Conservation (phyloP, 2,888 invertebrate species). For the Melinaea menophilus region DNA sequence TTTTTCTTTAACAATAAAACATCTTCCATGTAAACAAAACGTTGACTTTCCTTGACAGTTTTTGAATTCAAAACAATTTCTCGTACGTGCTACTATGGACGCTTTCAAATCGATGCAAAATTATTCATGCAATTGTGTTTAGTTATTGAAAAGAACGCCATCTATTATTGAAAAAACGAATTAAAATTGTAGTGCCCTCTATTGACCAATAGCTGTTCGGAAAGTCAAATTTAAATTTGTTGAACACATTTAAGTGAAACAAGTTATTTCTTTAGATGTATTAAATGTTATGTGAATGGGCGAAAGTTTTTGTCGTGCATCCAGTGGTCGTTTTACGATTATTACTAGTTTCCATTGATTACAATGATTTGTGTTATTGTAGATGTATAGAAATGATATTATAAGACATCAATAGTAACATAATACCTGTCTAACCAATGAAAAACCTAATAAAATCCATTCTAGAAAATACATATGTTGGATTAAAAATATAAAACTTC, state of each 20-base stretch:
- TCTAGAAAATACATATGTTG: too few species aligned
- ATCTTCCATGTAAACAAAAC: too few species aligned
- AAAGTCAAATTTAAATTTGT: too few species aligned
- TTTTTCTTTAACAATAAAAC: too few species aligned
- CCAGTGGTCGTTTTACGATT: slow-evolving; percentile 37
- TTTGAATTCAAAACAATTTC: slow-evolving; percentile 38
- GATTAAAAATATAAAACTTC: too few species aligned
- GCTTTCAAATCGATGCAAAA: slow-evolving; percentile 42
- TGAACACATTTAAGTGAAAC: slow-evolving; percentile 18
- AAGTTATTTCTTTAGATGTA: slow-evolving; percentile 16
- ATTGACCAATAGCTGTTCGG: too few species aligned
- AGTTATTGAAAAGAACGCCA: background rate
- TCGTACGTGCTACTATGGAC: slow-evolving; percentile 45
- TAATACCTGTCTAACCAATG: too few species aligned
- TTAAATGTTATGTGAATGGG: slow-evolving; percentile 18
- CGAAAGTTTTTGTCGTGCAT: slow-evolving; percentile 34
- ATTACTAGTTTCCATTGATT: slow-evolving; percentile 33
- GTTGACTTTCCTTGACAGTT: slow-evolving; percentile 22
- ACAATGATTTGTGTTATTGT: background rate
- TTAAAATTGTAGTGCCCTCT: background rate
- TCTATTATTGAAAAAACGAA: background rate
- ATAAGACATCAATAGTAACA: too few species aligned
- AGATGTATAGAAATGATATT: too few species aligned
- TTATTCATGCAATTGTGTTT: background rate
- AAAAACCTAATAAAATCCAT: too few species aligned